Evolutionary conservation across 1,140 invertebrate genomes (phyloP), one percentile per base, ranked within the genome.

Genomic region (Saccostrea echinata): DNA sequence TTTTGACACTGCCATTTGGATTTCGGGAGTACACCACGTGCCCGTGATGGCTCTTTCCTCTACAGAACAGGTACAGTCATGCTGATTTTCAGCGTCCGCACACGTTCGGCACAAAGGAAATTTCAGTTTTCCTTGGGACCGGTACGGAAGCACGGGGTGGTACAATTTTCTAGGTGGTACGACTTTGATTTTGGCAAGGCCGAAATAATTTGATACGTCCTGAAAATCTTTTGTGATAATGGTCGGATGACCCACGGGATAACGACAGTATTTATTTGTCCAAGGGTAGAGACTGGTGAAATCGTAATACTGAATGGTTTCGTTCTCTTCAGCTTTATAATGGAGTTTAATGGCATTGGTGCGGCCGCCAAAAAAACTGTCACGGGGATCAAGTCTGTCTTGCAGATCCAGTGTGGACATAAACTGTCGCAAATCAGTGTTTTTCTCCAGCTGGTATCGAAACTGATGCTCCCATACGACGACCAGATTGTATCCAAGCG

Each of bases 11-110:
- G 95, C 95, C 86, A 93, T 91, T 52, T 84, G 30, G 8, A 95
- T 12, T 91, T 95, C 95, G 27, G 93, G 91, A n/a, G 92, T 90
- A 0, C 93, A 92, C 93, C 94, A 95, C 0, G 93, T 95, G 64
- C 95, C 95, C 0, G 81, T 92, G 18, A 95, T 89, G 0, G 84
- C 43, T 35, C 94, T 88, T 53, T 95, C 64, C 2, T 86, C 61
- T 18, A 87, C 86, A 21, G 52, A 53, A 85, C 84, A 90, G 18
- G 3, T 53, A 88, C 88, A 90, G 13, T 30, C 27, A 27, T 30
- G 24, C 30, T 88, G 84, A 43, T 51, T 61, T 76, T 84, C 30
- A 64, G 16, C 30, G n/a, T 84, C 87, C 4, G 84, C 89, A 81
- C 86, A 90, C 3, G 84, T 88, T 55, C 84, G 43, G 84, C 89